Percentiles rank a stretch among this genome's conserved stretches.
These are phyloP conservation scores for Lycodopsis pacificus DNA, from an alignment of 2,797 vertebrate species.

Conservation along the genomic window DNA sequence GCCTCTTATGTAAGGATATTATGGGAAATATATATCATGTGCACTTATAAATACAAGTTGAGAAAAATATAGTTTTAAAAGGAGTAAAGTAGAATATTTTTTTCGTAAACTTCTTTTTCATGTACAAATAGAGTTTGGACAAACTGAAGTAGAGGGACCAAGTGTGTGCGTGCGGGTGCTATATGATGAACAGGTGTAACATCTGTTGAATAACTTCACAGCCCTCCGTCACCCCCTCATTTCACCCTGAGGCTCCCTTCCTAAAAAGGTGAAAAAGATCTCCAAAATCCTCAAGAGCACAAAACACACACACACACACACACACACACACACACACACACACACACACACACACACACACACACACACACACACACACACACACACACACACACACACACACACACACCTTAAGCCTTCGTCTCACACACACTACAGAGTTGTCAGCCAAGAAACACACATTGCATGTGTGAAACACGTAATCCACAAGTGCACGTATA, in stretches of 20 bases:
- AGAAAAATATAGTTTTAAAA: slow-evolving; percentile 12
- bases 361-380: slow-evolving; percentile 41
- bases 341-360: slow-evolving; percentile 47
- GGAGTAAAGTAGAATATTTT: neutral
- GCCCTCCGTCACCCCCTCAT: slow-evolving; percentile 40
- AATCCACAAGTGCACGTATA: slow-evolving; percentile 46
- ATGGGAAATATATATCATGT: neutral
- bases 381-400: slow-evolving; percentile 37
- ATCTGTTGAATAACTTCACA: slow-evolving; percentile 72
- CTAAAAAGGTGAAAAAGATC: slow-evolving; percentile 51
- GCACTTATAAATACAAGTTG: slow-evolving; percentile 5
- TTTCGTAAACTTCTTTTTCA: neutral
- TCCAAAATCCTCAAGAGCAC: slow-evolving; percentile 43
- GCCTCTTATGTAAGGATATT: neutral
- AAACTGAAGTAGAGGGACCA: neutral
- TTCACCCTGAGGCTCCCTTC: slow-evolving; percentile 44
- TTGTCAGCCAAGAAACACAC: slow-evolving; percentile 66
- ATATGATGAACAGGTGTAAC: slow-evolving; percentile 70
- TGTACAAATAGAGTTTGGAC: slow-evolving; percentile 3
- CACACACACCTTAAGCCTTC: slow-evolving; percentile 21
- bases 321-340: slow-evolving; percentile 31
- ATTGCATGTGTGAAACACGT: slow-evolving; percentile 55
- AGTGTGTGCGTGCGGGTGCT: slow-evolving; percentile 36
- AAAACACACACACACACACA: slow-evolving; percentile 36
- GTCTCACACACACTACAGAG: slow-evolving; percentile 41